Evolutionary conservation across 1,140 invertebrate species (phyloP).

Genomic region (Hypothenemus hampei): DNA sequence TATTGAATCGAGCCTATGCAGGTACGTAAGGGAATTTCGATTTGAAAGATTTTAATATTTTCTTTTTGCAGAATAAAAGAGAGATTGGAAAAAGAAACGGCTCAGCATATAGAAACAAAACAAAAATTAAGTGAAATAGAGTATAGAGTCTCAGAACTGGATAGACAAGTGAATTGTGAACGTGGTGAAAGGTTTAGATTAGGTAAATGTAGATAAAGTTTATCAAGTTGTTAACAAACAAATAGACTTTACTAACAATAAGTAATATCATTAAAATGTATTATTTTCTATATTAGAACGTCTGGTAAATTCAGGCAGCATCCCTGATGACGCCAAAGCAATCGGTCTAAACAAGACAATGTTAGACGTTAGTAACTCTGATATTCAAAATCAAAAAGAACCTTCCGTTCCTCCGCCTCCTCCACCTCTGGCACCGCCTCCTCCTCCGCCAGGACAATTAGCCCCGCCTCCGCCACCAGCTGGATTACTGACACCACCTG

Average conservation of each 20-base stretch:
- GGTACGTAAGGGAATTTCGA: slow-evolving; percentile 3
- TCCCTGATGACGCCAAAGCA: slow-evolving; percentile 90
- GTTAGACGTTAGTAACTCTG: slow-evolving; percentile 34
- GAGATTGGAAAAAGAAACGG: slow-evolving; percentile 84
- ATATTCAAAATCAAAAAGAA: slow-evolving; percentile 47
- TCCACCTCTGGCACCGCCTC: slow-evolving; percentile 54
- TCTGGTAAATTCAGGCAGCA: slow-evolving; percentile 78
- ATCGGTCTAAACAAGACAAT: slow-evolving; percentile 37
- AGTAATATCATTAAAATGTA: too few relatives aligned
- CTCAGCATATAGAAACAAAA: slow-evolving; percentile 79
- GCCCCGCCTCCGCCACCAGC: slow-evolving; percentile 50
- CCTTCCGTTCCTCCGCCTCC: slow-evolving; percentile 52
- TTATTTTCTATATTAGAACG: slow-evolving; percentile 59
- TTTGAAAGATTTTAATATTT: neutral
- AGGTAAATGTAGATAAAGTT: slow-evolving; percentile 8
- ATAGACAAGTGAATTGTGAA: slow-evolving; percentile 73
- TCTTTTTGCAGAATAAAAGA: slow-evolving; percentile 68
- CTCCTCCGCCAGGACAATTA: slow-evolving; percentile 49
- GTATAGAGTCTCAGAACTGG: slow-evolving; percentile 66
- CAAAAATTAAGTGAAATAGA: slow-evolving; percentile 71
- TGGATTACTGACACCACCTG: slow-evolving; percentile 53
- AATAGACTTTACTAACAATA: too few relatives aligned
- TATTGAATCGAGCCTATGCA: slow-evolving; percentile 71
- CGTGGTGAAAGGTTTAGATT: slow-evolving; percentile 74
- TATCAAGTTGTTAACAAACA: neutral